phyloP scores from a whole-genome alignment of 2,888 invertebrate genomes.

The Andrena dorsata region DNA sequence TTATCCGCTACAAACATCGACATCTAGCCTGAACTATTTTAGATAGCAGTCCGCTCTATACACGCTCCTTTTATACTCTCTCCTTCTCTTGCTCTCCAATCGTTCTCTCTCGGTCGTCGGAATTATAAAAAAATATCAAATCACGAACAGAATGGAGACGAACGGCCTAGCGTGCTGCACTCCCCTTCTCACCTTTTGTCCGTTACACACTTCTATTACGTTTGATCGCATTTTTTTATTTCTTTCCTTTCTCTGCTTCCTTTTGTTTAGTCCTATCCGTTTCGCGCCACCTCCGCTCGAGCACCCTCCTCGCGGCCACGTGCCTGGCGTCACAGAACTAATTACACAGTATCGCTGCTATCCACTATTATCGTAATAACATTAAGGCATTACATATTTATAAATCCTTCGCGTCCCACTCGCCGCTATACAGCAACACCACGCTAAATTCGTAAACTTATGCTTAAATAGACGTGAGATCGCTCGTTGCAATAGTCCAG shows the following conservation, averaged over 20 bases:
- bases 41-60: slow-evolving; percentile 83
- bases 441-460: slow-evolving; percentile 79
- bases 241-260: slow-evolving; percentile 22
- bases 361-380: slow-evolving; percentile 83
- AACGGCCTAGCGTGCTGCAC: slow-evolving; percentile 60
- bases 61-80: slow-evolving; percentile 70
- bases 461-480: slow-evolving; percentile 84
- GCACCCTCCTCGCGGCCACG: neutral
- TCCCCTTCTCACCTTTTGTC: slow-evolving; percentile 17
- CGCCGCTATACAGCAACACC: slow-evolving; percentile 82
- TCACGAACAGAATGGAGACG: slow-evolving; percentile 79
- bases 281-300: slow-evolving; percentile 1
- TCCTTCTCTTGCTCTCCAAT: slow-evolving; percentile 39
- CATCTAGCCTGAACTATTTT: slow-evolving; percentile 85
- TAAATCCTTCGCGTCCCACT: slow-evolving; percentile 80
- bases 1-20: slow-evolving; percentile 84
- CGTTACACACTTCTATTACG: slow-evolving; percentile 5
- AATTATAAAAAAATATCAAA: slow-evolving; percentile 82
- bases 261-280: neutral
- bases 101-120: slow-evolving; percentile 63
- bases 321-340: slow-evolving; percentile 73
- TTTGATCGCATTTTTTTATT: slow-evolving; percentile 1
- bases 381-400: slow-evolving; percentile 85
- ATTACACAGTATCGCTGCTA: slow-evolving; percentile 78
- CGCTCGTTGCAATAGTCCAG: slow-evolving; percentile 84